Percentiles rank a stretch among this genome's conserved stretches.
These are phyloP conservation scores for Sinocyclocheilus rhinocerous DNA, from an alignment of 2,113 vertebrate genomes.

Conservation along the genomic window DNA sequence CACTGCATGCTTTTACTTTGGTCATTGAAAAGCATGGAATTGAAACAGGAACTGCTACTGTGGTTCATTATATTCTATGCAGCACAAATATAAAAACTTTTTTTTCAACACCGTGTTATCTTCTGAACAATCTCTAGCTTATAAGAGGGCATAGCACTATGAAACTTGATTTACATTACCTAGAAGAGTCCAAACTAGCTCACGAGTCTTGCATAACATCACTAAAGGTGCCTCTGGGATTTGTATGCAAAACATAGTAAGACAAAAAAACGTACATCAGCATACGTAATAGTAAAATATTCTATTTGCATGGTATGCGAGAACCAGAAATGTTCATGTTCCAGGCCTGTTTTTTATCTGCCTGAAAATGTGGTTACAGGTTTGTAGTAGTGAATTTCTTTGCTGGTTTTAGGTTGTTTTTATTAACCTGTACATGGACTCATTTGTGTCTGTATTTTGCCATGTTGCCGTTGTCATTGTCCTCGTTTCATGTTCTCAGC, in stretches of 20 bases:
- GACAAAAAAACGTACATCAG: not conserved
- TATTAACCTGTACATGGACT: not conserved
- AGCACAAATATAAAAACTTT: not conserved
- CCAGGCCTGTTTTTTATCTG: not conserved
- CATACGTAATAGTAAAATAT: not conserved
- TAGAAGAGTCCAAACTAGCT: not conserved
- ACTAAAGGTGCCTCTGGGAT: not conserved
- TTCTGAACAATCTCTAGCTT: too few species aligned
- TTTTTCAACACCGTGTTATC: too few species aligned
- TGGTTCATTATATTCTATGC: not conserved
- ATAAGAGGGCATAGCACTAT: too few species aligned
- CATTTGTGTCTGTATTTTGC: not conserved
- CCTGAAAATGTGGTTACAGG: not conserved
- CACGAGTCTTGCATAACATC: not conserved
- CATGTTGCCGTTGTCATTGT: not conserved
- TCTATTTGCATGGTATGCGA: not conserved
- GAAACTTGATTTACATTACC: not conserved
- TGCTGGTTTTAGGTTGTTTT: not conserved
- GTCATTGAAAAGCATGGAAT: not conserved
- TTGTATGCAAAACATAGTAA: conserved; percentile 4
- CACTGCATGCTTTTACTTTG: not conserved
- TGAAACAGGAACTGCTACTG: not conserved
- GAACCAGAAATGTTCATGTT: not conserved
- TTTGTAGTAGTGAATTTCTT: not conserved
- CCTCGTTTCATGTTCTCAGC: not conserved